Base-by-base conservation (phyloP, 2,888 invertebrate genomes). In the Agriopis aurantiaria region DNA sequence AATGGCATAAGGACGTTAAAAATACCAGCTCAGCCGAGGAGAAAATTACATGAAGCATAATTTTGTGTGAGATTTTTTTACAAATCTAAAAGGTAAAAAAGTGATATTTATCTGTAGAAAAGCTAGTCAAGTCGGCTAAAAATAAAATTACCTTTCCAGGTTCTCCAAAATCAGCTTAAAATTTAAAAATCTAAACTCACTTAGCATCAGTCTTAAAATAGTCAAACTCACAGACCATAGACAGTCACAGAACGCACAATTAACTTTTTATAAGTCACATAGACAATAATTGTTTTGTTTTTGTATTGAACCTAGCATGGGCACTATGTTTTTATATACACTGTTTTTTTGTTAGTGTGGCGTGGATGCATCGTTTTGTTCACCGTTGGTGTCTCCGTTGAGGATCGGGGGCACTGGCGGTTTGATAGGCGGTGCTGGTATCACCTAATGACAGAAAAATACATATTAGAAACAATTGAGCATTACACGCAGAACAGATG, bases 391-490 rank as follows among this genome's bases (percentile, higher is more conserved):
- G 23, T 91, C 91, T 12, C 93, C 93, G 80, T 94, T 94, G 70
- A 90, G 69, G 12, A 90, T 79, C 3, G 88, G 88, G 55, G 88
- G 86, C n/a, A 79, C 79, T 3, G 86, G 88, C 33, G 87, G 80
- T 78, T 88, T 89, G 74, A 94, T 92, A 57, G 85, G 91, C 73
- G 94, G 94, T 59, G 94, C 94, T 74, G 94, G 94, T 84, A 94
- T 93, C 85, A 93, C 91, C 94, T 94, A 88, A 43, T 71, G 58
- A 78, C 61, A 68, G 65, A 72, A 75, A 77, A 63, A 78, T 0
- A 64, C 23, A 49, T 40, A 56, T 69, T 67, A 69, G 3, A 12
- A 8, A 55, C 33, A 41, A n/a, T n/a, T 1, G 9, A 55, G 33
- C 33, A 53, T 53, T 6, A 51, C 8, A 23, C 17, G 17, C 17